Conservation (phyloP, 2,797 vertebrate genomes). For the Psittacula echo region DNA sequence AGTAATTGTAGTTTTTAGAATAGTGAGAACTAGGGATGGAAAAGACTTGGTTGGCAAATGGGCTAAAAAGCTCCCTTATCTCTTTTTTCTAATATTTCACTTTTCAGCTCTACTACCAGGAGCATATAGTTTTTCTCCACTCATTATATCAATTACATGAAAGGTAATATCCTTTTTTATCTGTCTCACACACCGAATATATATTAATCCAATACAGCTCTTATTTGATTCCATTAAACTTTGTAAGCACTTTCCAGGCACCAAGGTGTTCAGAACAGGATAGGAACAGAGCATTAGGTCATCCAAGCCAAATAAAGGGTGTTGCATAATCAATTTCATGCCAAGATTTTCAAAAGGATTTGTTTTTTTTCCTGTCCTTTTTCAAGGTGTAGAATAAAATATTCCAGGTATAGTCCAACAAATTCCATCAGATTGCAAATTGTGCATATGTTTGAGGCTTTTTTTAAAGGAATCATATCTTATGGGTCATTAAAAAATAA, state of each 20-base stretch:
- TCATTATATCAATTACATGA: background rate
- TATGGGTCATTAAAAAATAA: background rate
- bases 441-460: background rate
- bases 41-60: background rate
- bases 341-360: background rate
- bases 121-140: background rate
- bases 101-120: rapidly evolving
- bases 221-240: background rate
- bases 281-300: background rate
- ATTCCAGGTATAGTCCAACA: background rate
- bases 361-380: background rate
- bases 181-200: background rate
- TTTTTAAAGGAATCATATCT: background rate
- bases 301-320: background rate
- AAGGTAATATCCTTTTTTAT: background rate
- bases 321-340: background rate
- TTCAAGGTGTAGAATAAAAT: background rate
- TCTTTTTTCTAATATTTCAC: background rate
- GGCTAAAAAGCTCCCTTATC: background rate
- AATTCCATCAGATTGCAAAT: background rate
- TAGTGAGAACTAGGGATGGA: background rate
- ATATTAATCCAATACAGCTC: rapidly evolving
- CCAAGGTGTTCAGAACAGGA: background rate
- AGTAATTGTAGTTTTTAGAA: background rate
- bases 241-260: background rate